Evolutionary conservation across 2,797 vertebrate genomes (phyloP).

Genomic region (Alauda arvensis): DNA sequence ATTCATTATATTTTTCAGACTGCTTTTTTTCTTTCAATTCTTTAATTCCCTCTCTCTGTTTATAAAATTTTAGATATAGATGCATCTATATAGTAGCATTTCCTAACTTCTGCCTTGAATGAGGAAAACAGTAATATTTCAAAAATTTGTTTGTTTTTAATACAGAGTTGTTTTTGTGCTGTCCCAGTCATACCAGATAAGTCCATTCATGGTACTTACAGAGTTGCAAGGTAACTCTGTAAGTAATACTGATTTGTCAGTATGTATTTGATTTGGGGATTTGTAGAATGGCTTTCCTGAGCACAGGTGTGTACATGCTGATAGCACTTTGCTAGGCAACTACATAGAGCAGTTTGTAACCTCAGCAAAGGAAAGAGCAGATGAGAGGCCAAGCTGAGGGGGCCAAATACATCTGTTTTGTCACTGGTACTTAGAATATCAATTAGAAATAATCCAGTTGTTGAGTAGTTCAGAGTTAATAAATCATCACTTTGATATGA

Average conservation of each 20-base stretch:
- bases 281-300: neutral
- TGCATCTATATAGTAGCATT: neutral
- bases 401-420: neutral
- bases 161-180: neutral
- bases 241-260: neutral
- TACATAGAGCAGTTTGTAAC: neutral
- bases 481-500: neutral
- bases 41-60: neutral
- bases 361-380: neutral
- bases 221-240: neutral
- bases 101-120: neutral
- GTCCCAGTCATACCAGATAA: neutral
- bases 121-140: neutral
- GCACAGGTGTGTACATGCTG: neutral
- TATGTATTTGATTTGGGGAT: neutral
- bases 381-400: neutral
- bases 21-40: neutral
- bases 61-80: neutral
- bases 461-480: neutral
- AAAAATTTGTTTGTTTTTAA: neutral
- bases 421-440: neutral
- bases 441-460: neutral
- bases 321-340: neutral
- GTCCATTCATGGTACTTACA: neutral
- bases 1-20: neutral